These are phyloP conservation scores for Myiothlypis chrysogaster DNA, from an alignment of 2,797 vertebrate species.

Conservation along the genomic window DNA sequence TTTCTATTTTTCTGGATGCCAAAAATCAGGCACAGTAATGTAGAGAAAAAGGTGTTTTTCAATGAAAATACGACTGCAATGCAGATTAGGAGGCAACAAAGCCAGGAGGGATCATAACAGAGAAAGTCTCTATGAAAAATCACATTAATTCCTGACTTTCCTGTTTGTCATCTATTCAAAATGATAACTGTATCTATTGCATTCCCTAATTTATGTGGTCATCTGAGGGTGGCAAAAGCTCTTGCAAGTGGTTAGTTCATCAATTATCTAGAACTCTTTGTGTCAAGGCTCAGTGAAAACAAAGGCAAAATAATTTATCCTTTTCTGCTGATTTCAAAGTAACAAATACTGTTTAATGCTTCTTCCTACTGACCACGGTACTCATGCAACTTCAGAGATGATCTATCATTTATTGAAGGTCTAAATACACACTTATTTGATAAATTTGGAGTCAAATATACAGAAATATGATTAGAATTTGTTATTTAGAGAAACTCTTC, in stretches of 20 bases:
- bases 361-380: neutral
- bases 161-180: neutral
- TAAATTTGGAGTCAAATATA: neutral
- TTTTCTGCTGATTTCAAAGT: neutral
- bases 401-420: neutral
- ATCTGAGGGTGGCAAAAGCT: neutral
- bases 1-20: neutral
- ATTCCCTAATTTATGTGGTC: neutral
- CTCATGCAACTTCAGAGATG: neutral
- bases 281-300: neutral
- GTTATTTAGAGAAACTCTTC: neutral
- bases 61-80: neutral
- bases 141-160: neutral
- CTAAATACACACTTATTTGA: neutral
- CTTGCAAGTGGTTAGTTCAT: neutral
- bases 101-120: neutral
- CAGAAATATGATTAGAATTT: neutral
- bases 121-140: neutral
- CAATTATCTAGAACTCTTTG: neutral
- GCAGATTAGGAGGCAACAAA: neutral
- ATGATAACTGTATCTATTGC: neutral
- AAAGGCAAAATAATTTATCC: neutral
- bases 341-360: neutral
- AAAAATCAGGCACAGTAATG: neutral
- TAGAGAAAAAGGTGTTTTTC: neutral